A percentile compares a stretch with the other conserved stretches of the same genome.
phyloP scores from a whole-genome alignment of 2,888 invertebrate species.

The Andrena trimmerana region DNA sequence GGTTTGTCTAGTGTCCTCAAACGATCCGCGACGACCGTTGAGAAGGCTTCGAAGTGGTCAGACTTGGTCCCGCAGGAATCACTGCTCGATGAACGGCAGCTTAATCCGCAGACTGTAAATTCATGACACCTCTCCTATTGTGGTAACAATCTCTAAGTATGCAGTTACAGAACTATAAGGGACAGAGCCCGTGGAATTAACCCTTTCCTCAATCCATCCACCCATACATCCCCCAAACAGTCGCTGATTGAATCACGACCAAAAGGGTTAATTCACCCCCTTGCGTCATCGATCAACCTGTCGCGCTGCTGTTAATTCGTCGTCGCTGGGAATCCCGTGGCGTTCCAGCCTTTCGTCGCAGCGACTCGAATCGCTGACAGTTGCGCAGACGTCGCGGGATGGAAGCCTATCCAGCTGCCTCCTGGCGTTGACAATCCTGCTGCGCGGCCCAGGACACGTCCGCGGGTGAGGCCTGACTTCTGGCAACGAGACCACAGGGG shows the following conservation, averaged over 20 bases:
- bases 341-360: not conserved
- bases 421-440: constrained; percentile 3
- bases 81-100: constrained; percentile 12
- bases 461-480: constrained; percentile 36
- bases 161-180: not conserved
- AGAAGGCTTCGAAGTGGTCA: constrained; percentile 71
- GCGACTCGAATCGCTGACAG: not conserved
- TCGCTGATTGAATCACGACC: not conserved
- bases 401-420: not conserved
- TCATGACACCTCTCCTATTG: constrained; percentile 19
- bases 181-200: not conserved
- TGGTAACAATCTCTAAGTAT: not conserved
- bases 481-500: constrained; percentile 34
- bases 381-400: not conserved
- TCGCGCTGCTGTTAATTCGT: constrained; percentile 1
- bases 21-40: constrained; percentile 57
- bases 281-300: constrained; percentile 31
- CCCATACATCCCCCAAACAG: not conserved
- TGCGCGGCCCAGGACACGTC: constrained; percentile 33
- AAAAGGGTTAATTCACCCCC: constrained; percentile 21
- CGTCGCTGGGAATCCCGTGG: not conserved
- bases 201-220: not conserved
- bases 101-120: constrained; percentile 10
- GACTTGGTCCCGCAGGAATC: constrained; percentile 8
- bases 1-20: constrained; percentile 63